Conservation (phyloP, 2,113 vertebrate species). For the Hippocampus guttulatus region DNA sequence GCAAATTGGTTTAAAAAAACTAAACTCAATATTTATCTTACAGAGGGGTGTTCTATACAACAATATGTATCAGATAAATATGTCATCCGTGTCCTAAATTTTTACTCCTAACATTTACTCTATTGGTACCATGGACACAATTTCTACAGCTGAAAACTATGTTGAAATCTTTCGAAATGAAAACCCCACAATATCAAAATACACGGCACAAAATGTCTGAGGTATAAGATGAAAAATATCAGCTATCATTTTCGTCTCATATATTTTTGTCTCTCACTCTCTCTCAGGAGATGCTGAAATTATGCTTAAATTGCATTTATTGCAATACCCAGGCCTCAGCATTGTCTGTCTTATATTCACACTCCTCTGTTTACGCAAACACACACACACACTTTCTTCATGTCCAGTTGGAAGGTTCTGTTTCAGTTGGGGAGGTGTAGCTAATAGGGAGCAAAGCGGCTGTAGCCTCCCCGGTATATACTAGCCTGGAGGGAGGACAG, state of each 20-base stretch:
- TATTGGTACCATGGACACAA: conserved; percentile 88
- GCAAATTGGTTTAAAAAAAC: conserved; percentile 31
- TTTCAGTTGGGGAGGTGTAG: conserved; percentile 26
- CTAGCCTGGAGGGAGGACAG: conserved; percentile 99
- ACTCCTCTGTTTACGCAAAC: conserved; percentile 17
- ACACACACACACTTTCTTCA: conserved; percentile 24
- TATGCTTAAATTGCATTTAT: conserved; percentile 92
- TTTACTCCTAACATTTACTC: conserved; percentile 84
- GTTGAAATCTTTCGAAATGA: conserved; percentile 88
- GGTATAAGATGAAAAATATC: conserved; percentile 99
- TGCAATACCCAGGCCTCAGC: conserved; percentile 94
- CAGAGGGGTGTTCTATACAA: conserved; percentile 67
- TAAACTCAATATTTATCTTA: conserved; percentile 79
- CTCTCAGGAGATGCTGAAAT: conserved; percentile 92
- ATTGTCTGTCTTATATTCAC: conserved; percentile 71
- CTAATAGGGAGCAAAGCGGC: conserved; percentile 98
- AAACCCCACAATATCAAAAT: conserved; percentile 99
- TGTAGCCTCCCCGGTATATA: conserved; percentile 99
- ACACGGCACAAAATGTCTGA: conserved; percentile 99
- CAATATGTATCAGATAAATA: conserved; percentile 78
- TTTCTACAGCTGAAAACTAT: conserved; percentile 91
- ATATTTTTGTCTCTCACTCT: conserved; percentile 72
- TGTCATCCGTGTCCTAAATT: conserved; percentile 48
- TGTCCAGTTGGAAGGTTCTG: conserved; percentile 46
- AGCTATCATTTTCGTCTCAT: conserved; percentile 49